Evolutionary conservation across 1,140 invertebrate species (phyloP), one percentile per base, ranked within the genome.

Genomic region (Sipha flava): DNA sequence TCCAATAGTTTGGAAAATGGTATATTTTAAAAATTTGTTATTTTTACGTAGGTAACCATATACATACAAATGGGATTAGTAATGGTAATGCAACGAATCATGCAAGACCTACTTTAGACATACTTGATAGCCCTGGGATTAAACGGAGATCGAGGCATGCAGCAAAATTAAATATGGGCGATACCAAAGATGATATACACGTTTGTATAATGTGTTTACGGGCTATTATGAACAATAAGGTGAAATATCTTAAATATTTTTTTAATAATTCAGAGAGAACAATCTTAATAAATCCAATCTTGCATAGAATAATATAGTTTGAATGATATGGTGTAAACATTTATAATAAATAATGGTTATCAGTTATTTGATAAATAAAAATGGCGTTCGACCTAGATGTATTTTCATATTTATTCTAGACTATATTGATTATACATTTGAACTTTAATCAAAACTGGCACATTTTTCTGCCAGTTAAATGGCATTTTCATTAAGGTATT

Each of bases 171-270:
- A 98, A 98, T 85, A 98, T 98, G 94, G 98, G 97, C 52, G 95
- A 98, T 83, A 93, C 95, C 52, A 95, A 96, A 82, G 97, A 99
- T 86, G 98, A 99, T 85, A 97, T 99, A 82, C 98, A 99, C 87
- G 95, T 99, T 75, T 98, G 96, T 88, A 98, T 99, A 82, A 94
- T 98, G 91, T 99, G 97, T 87, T 91, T 99, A 88, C 89, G 98
- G 40, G 97, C 98, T 72, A 99, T 99, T 83, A 99, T 99, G 97
- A 99, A 99, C 87, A 99, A 99, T 86, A 99, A 98, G 90, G 94
- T 95, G 87, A 75, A 23, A 37, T 43, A 3, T 40, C 16, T 45
- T 14, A n/a, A 21, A 62, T 10, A 64, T 52, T 52, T 49, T n/a
- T 49, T 49, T 3, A 43, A 43, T 37, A 37, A 7, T 37, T 4